Conservation (phyloP, 2,888 invertebrate species). For the Nasonia oneida region DNA sequence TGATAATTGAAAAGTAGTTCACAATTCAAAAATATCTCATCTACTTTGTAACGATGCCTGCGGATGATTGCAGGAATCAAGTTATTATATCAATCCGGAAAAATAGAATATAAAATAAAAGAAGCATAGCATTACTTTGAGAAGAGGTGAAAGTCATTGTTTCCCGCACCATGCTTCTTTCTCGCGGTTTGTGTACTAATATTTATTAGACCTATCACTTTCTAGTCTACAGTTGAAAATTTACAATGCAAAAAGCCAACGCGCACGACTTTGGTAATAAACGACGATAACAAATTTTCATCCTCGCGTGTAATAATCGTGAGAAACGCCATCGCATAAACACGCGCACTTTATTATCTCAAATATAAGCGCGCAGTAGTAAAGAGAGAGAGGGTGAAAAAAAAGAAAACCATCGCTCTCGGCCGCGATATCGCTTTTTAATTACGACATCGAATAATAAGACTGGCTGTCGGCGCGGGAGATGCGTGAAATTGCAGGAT, state of each 20-base stretch:
- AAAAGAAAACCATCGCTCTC: neutral
- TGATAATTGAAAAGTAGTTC: neutral
- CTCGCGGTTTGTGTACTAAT: slow-evolving; percentile 3
- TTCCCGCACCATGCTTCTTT: neutral
- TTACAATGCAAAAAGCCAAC: slow-evolving; percentile 6
- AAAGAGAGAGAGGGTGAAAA: neutral
- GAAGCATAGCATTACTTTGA: neutral
- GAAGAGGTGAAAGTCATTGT: slow-evolving; percentile 7
- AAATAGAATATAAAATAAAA: neutral
- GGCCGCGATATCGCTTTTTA: neutral
- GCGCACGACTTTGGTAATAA: slow-evolving; percentile 20
- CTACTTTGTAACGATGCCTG: neutral
- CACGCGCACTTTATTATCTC: neutral
- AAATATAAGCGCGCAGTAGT: no score
- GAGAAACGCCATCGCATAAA: neutral
- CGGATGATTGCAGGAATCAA: neutral
- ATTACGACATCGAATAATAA: neutral
- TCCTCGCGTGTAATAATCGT: slow-evolving; percentile 1
- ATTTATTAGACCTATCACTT: slow-evolving; percentile 14
- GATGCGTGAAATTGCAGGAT: neutral
- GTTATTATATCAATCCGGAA: slow-evolving; percentile 9
- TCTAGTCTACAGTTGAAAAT: slow-evolving; percentile 4
- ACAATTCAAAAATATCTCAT: neutral
- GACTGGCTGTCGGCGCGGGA: neutral
- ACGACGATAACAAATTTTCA: slow-evolving; percentile 26